Base-by-base conservation (phyloP, 2,888 invertebrate species). In the Cerceris ruficornis region DNA sequence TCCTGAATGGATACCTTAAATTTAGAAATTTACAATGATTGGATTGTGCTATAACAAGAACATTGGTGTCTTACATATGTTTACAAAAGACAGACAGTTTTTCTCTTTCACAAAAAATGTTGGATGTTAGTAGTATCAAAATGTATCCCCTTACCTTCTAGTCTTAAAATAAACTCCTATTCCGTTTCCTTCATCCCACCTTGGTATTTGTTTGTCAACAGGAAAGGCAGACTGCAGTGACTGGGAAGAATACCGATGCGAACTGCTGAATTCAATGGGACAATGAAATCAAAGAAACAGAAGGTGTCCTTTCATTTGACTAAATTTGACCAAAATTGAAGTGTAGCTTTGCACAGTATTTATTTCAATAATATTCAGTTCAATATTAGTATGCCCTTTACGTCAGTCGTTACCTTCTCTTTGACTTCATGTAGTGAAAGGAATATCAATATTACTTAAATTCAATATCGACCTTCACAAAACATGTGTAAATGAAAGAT, bases 241-340 rank as follows among this genome's bases (percentile, higher is more conserved):
- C 39, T 41, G 7, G 28, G n/a, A 15, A 28, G 62, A 9, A 28
- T 28, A 4, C 6, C 43, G 55, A 28, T n/a, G 49, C 5, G n/a
- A 17, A 52, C 41, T 43, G 6, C 28, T 28, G 42, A 58, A 49
- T 41, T 7, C 60, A 60, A 11, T 42, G 59, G 17, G 17, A 42
- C 60, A 59, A 64, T 58, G n/a, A 58, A 42, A 79, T 84, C 79
- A 82, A 81, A 84, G 79, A 84, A 84, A 84, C 76, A 66, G 11
- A 42, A 58, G 28, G 64, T n/a, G 41, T 15, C 5, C 54, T 13
- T 13, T 65, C 1, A 72, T 74, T 66, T 70, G n/a, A 28, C 28
- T 28, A 28, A 9, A 65, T 69, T 43, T 46, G 5, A 62, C 7
- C 14, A 55, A 64, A 41, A 46, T 64, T 14, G n/a, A 46, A 58